Evolutionary conservation across 2,888 invertebrate species (phyloP).

Genomic region (Polylopha cassiicola): DNA sequence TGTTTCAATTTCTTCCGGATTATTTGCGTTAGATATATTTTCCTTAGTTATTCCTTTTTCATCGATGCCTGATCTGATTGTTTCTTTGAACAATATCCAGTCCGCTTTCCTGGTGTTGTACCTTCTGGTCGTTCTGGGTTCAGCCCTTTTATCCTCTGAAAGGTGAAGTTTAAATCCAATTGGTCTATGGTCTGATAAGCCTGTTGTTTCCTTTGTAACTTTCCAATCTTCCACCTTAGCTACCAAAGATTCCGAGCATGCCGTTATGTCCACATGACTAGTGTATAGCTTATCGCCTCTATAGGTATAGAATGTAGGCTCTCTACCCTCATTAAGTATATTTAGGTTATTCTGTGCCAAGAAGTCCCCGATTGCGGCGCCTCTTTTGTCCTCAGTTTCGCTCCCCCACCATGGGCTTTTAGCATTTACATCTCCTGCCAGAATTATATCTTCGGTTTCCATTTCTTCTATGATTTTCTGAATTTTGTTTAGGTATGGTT

Average conservation of each 20-base stretch:
- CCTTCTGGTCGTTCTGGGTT: background rate
- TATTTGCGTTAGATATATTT: background rate
- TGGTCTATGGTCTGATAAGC: background rate
- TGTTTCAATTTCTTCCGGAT: background rate
- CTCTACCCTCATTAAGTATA: background rate
- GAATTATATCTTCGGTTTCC: background rate
- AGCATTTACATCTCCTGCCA: background rate
- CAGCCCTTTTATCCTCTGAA: background rate
- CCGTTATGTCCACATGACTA: background rate
- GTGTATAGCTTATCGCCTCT: background rate
- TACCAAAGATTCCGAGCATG: background rate
- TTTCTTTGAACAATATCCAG: background rate
- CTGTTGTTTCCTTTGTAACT: background rate
- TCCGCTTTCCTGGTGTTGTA: conserved; percentile 5
- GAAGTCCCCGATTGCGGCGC: background rate
- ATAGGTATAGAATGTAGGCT: background rate
- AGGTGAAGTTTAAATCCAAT: background rate
- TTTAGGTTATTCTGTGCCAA: background rate
- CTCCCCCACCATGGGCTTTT: background rate
- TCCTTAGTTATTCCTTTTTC: background rate
- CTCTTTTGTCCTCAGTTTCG: background rate
- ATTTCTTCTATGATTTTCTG: background rate
- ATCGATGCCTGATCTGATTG: background rate
- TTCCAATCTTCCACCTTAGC: background rate
- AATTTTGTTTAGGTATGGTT: conserved; percentile 7